A percentile compares a stretch with the other conserved stretches of the same genome.
Evolutionary conservation across 2,888 invertebrate genomes (phyloP).

Genomic region (Lithophane ornitopus): DNA sequence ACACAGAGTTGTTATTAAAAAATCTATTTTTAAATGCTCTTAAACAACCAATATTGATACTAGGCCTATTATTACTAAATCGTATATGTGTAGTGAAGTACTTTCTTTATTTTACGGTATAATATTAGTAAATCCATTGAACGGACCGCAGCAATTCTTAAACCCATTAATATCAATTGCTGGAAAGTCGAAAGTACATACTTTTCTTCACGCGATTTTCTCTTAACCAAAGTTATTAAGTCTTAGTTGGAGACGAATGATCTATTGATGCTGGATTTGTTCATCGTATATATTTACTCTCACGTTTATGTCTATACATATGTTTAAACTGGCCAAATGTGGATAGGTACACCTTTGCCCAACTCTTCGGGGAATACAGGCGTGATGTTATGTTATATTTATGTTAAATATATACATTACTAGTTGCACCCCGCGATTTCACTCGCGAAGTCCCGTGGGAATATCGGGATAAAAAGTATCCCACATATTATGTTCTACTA

Average conservation of each 20-base stretch:
- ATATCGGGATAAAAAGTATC: no score
- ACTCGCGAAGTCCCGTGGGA: no score
- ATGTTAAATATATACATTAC: no score
- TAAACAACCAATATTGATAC: background rate
- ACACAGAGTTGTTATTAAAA: background rate
- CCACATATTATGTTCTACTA: no score
- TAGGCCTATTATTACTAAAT: background rate
- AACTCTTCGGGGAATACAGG: no score
- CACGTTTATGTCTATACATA: background rate
- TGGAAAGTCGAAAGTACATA: slow-evolving; percentile 75
- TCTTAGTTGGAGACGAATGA: slow-evolving; percentile 38
- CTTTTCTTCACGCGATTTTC: slow-evolving; percentile 70
- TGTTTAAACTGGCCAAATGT: no score
- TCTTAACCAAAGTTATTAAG: slow-evolving; percentile 59
- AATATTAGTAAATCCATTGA: slow-evolving; percentile 20
- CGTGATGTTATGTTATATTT: no score
- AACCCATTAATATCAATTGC: slow-evolving; percentile 70
- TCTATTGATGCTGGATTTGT: slow-evolving; percentile 9
- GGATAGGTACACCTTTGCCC: no score
- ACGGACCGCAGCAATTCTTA: slow-evolving; percentile 51
- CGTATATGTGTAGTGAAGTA: background rate
- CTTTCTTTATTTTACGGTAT: slow-evolving; percentile 30
- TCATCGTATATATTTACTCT: background rate
- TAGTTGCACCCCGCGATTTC: no score
- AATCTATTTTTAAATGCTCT: background rate